phyloP scores from a whole-genome alignment of 2,113 vertebrate genomes.

The Octodon degus region DNA sequence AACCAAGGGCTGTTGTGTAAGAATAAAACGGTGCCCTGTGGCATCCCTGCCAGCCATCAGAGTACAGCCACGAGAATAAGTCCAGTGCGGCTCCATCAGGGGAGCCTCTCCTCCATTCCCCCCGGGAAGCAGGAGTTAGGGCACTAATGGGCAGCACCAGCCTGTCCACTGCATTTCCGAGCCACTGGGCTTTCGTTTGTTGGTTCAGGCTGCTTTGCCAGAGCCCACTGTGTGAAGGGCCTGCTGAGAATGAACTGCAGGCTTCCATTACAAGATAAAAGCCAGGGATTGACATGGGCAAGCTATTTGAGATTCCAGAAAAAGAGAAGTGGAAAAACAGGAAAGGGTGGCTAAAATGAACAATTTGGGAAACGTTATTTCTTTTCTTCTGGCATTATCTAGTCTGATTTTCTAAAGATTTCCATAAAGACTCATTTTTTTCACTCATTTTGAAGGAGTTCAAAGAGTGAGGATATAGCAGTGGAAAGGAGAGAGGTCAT shows the following conservation, averaged over 20 bases:
- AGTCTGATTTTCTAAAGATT: neutral
- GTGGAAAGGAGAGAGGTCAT: neutral
- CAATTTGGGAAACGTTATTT: neutral
- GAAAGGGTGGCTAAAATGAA: neutral
- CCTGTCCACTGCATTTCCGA: neutral
- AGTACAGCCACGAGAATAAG: neutral
- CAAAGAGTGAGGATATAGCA: neutral
- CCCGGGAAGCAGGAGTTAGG: neutral
- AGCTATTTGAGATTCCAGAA: neutral
- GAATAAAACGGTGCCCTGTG: neutral
- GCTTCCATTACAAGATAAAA: neutral
- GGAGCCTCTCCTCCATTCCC: neutral
- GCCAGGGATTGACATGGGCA: neutral
- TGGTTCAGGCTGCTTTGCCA: neutral
- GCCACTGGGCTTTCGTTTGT: neutral
- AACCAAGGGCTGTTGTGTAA: neutral
- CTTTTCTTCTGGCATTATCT: neutral
- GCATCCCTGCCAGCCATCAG: neutral
- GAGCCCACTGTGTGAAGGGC: neutral
- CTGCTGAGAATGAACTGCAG: neutral
- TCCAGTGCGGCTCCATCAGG: neutral
- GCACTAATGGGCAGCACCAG: fast-evolving
- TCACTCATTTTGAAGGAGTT: neutral
- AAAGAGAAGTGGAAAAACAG: neutral
- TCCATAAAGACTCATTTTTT: neutral